phyloP scores from a whole-genome alignment of 37 sponge, comb jelly and placozoan genomes.

The Ephydatia muelleri region DNA sequence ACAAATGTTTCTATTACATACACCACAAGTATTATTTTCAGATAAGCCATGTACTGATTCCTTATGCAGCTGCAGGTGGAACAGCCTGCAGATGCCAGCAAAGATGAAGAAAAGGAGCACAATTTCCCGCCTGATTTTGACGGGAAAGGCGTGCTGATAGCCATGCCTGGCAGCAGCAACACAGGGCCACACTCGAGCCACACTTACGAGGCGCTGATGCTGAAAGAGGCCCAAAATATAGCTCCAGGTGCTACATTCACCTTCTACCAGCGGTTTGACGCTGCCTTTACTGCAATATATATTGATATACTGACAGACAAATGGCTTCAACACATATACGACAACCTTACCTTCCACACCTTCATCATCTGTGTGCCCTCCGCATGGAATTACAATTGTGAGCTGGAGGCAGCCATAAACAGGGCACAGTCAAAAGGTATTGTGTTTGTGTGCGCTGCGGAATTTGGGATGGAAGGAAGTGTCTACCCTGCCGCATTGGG shows the following conservation, averaged over 20 bases:
- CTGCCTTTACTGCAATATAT: neutral
- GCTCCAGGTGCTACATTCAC: neutral
- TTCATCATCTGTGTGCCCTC: neutral
- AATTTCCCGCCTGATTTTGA: neutral
- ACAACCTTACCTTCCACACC: neutral
- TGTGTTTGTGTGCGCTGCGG: neutral
- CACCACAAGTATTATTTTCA: too few relatives aligned
- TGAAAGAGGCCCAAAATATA: neutral
- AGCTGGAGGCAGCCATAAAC: neutral
- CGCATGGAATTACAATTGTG: neutral
- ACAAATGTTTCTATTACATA: too few relatives aligned
- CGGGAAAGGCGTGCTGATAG: neutral
- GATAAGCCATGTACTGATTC: too few relatives aligned
- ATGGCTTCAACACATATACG: neutral
- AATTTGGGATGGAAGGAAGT: neutral
- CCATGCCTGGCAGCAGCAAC: neutral
- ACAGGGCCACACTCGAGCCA: neutral
- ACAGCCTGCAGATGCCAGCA: neutral
- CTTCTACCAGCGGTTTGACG: neutral
- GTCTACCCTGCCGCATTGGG: neutral
- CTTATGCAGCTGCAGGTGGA: neutral
- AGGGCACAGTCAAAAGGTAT: neutral
- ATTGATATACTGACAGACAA: neutral
- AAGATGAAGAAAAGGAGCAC: neutral
- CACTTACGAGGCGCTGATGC: neutral